Base-by-base conservation (phyloP, 2,888 invertebrate species). In the Hypsopygia costalis region DNA sequence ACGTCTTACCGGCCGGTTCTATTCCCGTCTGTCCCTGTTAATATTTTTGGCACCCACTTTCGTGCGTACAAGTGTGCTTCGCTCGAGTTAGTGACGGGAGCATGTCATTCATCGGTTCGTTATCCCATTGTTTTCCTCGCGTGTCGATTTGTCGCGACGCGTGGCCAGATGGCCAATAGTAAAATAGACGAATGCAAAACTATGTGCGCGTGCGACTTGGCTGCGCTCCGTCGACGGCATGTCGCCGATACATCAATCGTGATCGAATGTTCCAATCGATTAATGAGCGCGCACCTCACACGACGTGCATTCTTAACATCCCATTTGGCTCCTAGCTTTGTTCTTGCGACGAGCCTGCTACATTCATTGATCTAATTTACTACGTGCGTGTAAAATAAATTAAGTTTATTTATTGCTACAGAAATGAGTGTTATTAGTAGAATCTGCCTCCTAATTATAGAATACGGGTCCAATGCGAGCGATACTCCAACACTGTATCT, bases 91-190 rank as follows among this genome's bases (percentile, higher is more conserved):
- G 69, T 66, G 70, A 65, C 66, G 70, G 58, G 61, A 69, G 66
- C 69, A 55, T 81, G 87, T 87, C 87, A 88, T 88, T 88, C 88
- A 87, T 88, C 83, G 77, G 77, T 72, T 79, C 78, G 76, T 78
- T 81, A 78, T 75, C 74, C 70, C 76, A 78, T 86, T 83, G 85
- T 82, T 80, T 78, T 81, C 75, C 69, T 76, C 73, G 73, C 67
- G 79, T 74, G 74, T 77, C 76, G 77, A 82, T 81, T 80, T 75
- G 80, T 71, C 68, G 63, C 61, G 63, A 65, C 71, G 71, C 70
- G 69, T 71, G 72, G 62, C 66, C 52, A 57, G 58, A 57, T 65
- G 58, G 57, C 81, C 83, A 80, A 82, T 87, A 79, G 82, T 70
- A 70, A 69, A 72, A 71, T 71, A 68, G 69, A 66, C 52, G 62